These are phyloP conservation scores for Antrozous pallidus DNA, from an alignment of 2,797 vertebrate species.

Conservation along the genomic window DNA sequence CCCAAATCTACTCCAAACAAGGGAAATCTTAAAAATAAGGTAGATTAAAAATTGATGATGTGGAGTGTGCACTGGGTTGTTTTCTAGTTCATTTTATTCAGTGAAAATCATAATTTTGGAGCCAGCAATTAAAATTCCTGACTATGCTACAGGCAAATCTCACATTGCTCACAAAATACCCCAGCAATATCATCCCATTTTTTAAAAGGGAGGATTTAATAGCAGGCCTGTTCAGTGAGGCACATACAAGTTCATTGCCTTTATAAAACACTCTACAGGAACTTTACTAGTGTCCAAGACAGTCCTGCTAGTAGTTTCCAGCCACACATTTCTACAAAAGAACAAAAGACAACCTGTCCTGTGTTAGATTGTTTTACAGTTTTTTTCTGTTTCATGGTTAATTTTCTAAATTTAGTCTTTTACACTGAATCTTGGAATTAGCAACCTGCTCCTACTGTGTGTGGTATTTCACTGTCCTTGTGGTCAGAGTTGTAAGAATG, in stretches of 20 bases:
- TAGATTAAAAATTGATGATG: conserved; percentile 56
- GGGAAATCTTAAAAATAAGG: conserved; percentile 46
- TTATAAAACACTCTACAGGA: conserved; percentile 61
- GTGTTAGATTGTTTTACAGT: not conserved
- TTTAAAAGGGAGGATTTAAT: conserved; percentile 57
- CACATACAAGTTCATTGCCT: conserved; percentile 64
- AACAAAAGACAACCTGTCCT: conserved; percentile 35
- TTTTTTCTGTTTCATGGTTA: not conserved
- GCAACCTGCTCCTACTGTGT: not conserved
- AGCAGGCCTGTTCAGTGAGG: conserved; percentile 61
- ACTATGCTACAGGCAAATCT: conserved; percentile 30
- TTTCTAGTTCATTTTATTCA: conserved; percentile 63
- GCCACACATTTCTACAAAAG: conserved; percentile 33
- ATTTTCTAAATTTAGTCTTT: conserved; percentile 34
- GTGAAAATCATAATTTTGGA: conserved; percentile 49
- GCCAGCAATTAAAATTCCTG: conserved; percentile 45
- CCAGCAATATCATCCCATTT: conserved; percentile 42
- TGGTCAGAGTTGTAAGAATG: not conserved
- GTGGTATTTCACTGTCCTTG: not conserved
- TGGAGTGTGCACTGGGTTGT: not conserved
- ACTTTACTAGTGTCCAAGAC: conserved; percentile 59
- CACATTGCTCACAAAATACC: conserved; percentile 53
- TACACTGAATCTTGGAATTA: not conserved
- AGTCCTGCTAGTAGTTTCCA: conserved; percentile 34
- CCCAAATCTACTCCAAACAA: conserved; percentile 41